phyloP scores from a whole-genome alignment of 1,140 invertebrate genomes.

The Pristionchus pacificus region DNA sequence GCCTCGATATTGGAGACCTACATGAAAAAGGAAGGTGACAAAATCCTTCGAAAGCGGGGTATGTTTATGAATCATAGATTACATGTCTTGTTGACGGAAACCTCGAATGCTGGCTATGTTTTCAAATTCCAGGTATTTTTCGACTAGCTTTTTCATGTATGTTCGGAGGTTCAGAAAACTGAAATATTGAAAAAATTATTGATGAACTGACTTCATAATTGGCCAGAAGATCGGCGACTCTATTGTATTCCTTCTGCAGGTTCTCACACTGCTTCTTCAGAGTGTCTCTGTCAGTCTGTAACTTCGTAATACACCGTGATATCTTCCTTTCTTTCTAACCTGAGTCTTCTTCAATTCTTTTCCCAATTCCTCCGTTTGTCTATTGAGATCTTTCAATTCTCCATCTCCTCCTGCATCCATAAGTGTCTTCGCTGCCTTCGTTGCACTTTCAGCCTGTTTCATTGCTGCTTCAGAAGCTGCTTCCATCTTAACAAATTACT shows the following conservation, averaged over 20 bases:
- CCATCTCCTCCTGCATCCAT: slow-evolving; percentile 44
- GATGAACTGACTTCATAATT: slow-evolving; percentile 23
- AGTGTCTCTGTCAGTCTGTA: slow-evolving; percentile 44
- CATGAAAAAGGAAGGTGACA: too few species aligned
- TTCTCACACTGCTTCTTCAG: slow-evolving; percentile 51
- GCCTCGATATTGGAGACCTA: too few species aligned
- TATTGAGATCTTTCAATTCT: slow-evolving; percentile 27
- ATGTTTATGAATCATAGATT: too few species aligned
- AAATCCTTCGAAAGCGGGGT: too few species aligned
- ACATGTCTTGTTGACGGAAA: too few species aligned
- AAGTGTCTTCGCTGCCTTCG: slow-evolving; percentile 50
- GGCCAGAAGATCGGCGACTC: slow-evolving; percentile 38
- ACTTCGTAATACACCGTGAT: neutral
- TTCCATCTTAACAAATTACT: slow-evolving; percentile 30
- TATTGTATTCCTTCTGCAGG: slow-evolving; percentile 51
- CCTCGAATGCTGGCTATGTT: too few species aligned
- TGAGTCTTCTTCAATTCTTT: slow-evolving; percentile 41
- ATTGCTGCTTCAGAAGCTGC: slow-evolving; percentile 53
- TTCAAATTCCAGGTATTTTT: too few species aligned
- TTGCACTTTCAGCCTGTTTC: slow-evolving; percentile 54
- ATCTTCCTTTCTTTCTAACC: neutral
- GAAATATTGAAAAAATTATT: slow-evolving; percentile 2
- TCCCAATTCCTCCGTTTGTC: slow-evolving; percentile 37
- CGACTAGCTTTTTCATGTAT: neutral
- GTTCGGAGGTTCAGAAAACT: neutral